Evolutionary conservation across 1,140 invertebrate species (phyloP), one percentile per base, ranked within the genome.

Genomic region (Papilio aristodemus): DNA sequence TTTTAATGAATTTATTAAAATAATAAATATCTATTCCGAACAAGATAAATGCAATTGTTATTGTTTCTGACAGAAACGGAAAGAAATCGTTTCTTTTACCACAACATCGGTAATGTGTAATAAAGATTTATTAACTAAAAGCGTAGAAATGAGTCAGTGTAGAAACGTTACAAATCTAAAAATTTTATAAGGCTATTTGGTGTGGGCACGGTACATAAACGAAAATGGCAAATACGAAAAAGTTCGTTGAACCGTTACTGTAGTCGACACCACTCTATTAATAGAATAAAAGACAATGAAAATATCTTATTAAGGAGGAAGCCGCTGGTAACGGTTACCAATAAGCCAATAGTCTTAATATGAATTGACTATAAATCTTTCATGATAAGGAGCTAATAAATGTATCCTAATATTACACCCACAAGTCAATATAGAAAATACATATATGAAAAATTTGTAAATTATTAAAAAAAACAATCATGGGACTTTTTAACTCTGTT

Each of bases 161-260:
- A 17, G 59, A 19, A 37, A 38, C 59, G 27, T 37, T 62, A 62
- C 14, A 5, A n/a, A 62, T 37, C 59, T 36, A n/a, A 43, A 43
- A 50, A 71, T 64, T 67, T 73, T 71, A 69, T 68, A 78, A 82
- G 72, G 74, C 71, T 66, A 70, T 74, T 77, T 71, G 66, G 71
- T 73, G 80, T 85, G 75, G 81, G 77, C 70, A 74, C 68, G 63
- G 41, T 70, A 71, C 68, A 75, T 78, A 80, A 78, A 76, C 68
- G 69, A 76, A 84, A 81, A 79, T 81, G 71, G 80, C 75, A 79
- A 81, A 83, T 81, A 76, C 77, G 74, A 81, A 84, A 84, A 84
- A 77, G 80, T 78, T 74, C 77, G 62, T 64, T 64, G 74, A 73
- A 68, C 81, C 80, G 84, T 86, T 84, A 84, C 73, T 54, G 46